phyloP scores from a whole-genome alignment of 2,113 vertebrate species.

The Actinemys pallida region DNA sequence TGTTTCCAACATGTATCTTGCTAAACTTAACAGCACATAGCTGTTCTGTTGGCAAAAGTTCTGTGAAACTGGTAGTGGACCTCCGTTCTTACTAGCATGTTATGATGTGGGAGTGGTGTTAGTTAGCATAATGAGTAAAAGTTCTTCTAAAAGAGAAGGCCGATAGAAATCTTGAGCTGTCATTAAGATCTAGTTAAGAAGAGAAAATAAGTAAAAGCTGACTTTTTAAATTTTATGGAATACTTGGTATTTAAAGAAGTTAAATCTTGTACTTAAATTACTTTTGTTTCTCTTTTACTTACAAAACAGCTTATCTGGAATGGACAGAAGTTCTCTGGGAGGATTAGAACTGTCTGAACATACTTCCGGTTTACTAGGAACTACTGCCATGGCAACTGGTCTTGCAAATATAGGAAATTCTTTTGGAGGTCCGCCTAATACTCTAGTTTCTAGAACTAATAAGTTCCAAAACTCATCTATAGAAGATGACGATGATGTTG shows the following conservation, averaged over 20 bases:
- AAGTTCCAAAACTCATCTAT: conserved; percentile 81
- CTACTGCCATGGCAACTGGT: conserved; percentile 88
- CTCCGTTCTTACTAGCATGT: neutral
- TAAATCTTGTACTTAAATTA: conserved; percentile 36
- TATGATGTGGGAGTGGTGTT: neutral
- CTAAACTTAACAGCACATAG: neutral
- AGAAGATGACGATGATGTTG: conserved; percentile 92
- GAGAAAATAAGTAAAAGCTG: neutral
- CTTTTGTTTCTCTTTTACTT: conserved; percentile 62
- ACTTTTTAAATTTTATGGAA: neutral
- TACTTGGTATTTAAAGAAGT: conserved; percentile 14
- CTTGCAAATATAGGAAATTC: conserved; percentile 86
- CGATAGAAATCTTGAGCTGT: neutral
- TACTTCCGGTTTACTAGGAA: conserved; percentile 78
- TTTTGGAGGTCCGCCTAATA: conserved; percentile 80
- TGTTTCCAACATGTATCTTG: neutral
- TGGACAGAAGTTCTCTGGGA: conserved; percentile 86
- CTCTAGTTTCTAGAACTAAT: conserved; percentile 81
- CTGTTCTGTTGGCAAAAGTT: neutral
- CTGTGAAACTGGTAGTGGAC: neutral
- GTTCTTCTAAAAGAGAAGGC: neutral
- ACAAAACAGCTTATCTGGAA: conserved; percentile 80
- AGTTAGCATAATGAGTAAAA: neutral
- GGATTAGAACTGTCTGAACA: conserved; percentile 83
- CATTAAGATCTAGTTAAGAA: neutral